Percentiles rank a stretch among this genome's conserved stretches.
phyloP scores from a whole-genome alignment of 2,113 vertebrate species.

The Hystrix cristata region DNA sequence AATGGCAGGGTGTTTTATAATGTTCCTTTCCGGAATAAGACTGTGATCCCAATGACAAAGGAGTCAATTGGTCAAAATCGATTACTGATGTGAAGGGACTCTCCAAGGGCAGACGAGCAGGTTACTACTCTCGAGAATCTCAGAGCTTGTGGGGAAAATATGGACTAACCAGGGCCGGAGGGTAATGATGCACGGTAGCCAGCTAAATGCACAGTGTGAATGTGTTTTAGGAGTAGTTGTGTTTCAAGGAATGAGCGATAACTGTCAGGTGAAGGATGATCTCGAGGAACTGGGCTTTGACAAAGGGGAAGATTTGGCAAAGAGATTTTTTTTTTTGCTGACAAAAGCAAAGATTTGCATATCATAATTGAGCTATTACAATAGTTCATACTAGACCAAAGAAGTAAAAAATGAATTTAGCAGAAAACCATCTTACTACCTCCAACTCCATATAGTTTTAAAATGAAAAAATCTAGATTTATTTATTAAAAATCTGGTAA shows the following conservation, averaged over 20 bases:
- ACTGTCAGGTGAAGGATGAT: neutral
- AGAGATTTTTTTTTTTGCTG: conserved; percentile 5
- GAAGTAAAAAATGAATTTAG: neutral
- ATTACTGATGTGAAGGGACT: neutral
- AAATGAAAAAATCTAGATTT: neutral
- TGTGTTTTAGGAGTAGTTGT: neutral
- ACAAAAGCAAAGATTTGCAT: neutral
- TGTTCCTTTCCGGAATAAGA: neutral
- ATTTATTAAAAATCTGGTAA: neutral
- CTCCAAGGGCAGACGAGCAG: too few relatives aligned
- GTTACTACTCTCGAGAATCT: neutral
- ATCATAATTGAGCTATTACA: neutral
- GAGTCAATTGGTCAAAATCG: neutral
- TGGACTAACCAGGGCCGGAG: neutral
- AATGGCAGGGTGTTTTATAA: neutral
- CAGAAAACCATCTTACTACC: neutral
- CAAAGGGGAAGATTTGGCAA: conserved; percentile 25
- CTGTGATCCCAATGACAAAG: neutral
- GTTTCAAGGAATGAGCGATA: conserved; percentile 37
- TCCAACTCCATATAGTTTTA: neutral
- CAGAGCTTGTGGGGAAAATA: neutral
- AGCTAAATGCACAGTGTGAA: neutral
- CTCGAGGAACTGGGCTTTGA: neutral
- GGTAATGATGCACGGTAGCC: neutral
- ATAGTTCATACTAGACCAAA: neutral